A percentile compares a stretch with the other conserved stretches of the same genome.
Evolutionary conservation across 2,113 vertebrate genomes (phyloP).

Genomic region (Campylomormyrus numenius): DNA sequence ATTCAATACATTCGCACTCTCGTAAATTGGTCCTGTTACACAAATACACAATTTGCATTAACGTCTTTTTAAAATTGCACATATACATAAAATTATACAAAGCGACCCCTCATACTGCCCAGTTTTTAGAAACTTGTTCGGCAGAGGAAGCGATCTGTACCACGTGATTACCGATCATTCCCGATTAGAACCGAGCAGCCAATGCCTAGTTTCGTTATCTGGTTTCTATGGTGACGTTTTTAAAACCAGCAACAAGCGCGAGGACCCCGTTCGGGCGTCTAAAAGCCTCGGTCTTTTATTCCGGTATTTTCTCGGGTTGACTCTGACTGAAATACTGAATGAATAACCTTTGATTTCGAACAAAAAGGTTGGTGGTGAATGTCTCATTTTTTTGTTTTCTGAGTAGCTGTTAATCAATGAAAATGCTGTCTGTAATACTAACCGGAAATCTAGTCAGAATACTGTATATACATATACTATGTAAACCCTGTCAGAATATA

Average conservation of each 20-base stretch:
- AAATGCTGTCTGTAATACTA: not conserved
- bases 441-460: not conserved
- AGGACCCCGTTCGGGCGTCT: not conserved
- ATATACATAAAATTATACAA: not conserved
- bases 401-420: not conserved
- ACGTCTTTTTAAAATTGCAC: not conserved
- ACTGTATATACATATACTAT: not conserved
- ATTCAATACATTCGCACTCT: not conserved
- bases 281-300: not conserved
- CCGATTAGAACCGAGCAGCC: not conserved
- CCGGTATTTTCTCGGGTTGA: not conserved
- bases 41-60: not conserved
- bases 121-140: not conserved
- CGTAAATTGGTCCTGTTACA: not conserved
- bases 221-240: slow-evolving; percentile 40
- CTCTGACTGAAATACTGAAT: not conserved
- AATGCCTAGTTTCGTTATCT: not conserved
- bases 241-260: slow-evolving; percentile 10
- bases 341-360: not conserved
- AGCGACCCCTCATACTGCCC: not conserved
- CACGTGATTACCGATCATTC: not conserved
- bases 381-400: not conserved
- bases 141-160: not conserved
- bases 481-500: not conserved
- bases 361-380: not conserved